A percentile compares a stretch with the other conserved stretches of the same genome.
Conservation (phyloP, 1,140 invertebrate genomes). For the Triops longicaudatus region DNA sequence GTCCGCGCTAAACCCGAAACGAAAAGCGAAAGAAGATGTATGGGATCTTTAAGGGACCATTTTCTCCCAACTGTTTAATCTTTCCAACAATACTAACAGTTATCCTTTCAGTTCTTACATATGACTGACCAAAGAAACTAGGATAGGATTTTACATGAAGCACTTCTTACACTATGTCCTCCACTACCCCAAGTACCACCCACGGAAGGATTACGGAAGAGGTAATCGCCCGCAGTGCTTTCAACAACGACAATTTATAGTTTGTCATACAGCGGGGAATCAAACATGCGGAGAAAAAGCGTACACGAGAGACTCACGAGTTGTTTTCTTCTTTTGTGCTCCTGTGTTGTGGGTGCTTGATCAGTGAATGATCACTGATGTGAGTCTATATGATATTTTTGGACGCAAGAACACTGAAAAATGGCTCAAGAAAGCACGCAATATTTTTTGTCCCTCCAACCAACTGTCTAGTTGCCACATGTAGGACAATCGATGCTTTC, state of each 20-base stretch:
- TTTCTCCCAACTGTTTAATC: slow-evolving; percentile 1
- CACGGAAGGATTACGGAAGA: not conserved
- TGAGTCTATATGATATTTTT: not conserved
- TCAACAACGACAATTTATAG: not conserved
- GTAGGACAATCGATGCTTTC: slow-evolving; percentile 9
- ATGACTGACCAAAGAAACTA: not conserved
- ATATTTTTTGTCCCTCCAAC: not conserved
- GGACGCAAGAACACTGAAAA: not conserved
- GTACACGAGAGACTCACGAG: not conserved
- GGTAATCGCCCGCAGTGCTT: not conserved
- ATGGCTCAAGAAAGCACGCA: slow-evolving; percentile 2
- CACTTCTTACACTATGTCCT: not conserved
- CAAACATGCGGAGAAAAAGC: not conserved
- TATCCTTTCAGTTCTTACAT: not conserved
- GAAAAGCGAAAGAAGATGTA: not conserved
- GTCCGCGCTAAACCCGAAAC: not conserved
- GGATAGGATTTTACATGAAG: not conserved
- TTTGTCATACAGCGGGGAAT: not conserved
- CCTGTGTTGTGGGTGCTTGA: not conserved
- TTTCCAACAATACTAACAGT: not conserved
- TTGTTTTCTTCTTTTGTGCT: not conserved
- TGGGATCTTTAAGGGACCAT: not conserved
- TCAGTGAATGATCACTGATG: no score
- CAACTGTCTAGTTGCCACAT: not conserved
- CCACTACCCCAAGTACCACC: not conserved